Evolutionary conservation across 1,140 invertebrate species (phyloP).

Genomic region (Druon quercuslanigerum): DNA sequence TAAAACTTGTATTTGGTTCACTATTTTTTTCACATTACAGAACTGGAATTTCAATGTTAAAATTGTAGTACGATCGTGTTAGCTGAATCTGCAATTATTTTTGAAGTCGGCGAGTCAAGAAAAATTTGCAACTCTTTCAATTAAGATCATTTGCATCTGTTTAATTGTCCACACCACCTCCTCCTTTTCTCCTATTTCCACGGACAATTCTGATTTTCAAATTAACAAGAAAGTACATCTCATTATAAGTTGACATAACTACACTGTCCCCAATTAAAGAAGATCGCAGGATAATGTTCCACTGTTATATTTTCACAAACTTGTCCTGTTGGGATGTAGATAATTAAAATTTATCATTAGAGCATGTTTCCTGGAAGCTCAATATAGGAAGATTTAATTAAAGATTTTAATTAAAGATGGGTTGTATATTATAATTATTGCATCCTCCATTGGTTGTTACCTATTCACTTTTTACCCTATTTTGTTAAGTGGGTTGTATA

Average conservation of each 20-base stretch:
- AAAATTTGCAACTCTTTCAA: background rate
- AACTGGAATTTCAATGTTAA: too few species aligned
- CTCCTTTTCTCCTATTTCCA: constrained; percentile 4
- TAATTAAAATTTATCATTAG: background rate
- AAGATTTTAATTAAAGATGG: too few species aligned
- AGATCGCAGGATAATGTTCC: constrained; percentile 16
- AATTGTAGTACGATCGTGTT: background rate
- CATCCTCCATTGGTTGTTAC: too few species aligned
- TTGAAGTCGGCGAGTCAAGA: constrained; percentile 9
- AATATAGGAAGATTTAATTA: too few species aligned
- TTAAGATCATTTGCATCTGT: constrained; percentile 22
- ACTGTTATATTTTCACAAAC: constrained; percentile 9
- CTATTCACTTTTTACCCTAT: too few species aligned
- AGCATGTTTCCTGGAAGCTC: background rate
- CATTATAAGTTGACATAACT: constrained; percentile 26
- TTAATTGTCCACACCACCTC: constrained; percentile 24
- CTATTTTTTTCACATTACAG: too few species aligned
- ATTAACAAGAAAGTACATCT: constrained; percentile 22
- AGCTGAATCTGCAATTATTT: constrained; percentile 14
- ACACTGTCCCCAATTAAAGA: constrained; percentile 21
- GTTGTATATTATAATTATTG: too few species aligned
- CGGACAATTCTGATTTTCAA: background rate
- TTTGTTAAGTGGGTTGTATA: too few species aligned
- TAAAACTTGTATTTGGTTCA: too few species aligned
- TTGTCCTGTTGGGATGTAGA: background rate